Evolutionary conservation across 92 coral and sea anemone genomes (phyloP), one percentile per base, ranked within the genome.

Genomic region (Palythoa caribaeorum): DNA sequence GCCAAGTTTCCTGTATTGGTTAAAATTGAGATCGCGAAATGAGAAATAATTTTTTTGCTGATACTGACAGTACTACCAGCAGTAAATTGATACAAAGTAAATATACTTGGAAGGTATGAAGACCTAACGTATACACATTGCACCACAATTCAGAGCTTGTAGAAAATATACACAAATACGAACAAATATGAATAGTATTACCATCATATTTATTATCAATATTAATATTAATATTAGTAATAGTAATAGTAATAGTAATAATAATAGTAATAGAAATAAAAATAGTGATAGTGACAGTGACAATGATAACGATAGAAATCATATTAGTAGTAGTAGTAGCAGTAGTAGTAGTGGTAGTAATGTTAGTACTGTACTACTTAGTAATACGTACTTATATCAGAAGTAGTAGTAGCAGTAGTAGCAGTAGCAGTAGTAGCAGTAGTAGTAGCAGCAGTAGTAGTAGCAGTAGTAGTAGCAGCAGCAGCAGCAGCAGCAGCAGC

Each of bases 1-100:
- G 44, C 87, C 71, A 5, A 89, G 38, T 48, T 73, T 71, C 87
- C 99, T 96, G 84, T 5, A 55, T 70, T 35, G 14, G 39, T 35
- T 1, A 69, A 36, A 28, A 70, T 70, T 9, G 9, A 28, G 28
- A 28, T 28, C 0, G 8, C 8, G 28, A 70, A 2, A 37, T 9
- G 8, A 11, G 35, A 19, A 65, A n/a, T n/a, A 20, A 1, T 5
- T n/a, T 14, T 11, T n/a, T 14, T 17, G 5, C 13, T 59, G 65
- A 1, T 59, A 59, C 28, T 28, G 28, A 28, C 28, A 28, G 0
- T 28, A 28, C 28, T 28, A 28, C 28, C 28, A 28, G 28, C 28
- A 28, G 28, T 28, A 17, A 13, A 59, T 14, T 59, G 13, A 17
- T 17, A 10, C 4, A 59, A 13, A 13, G 65, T 17, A 59, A 59